Evolutionary conservation across 2,888 invertebrate species (phyloP), one percentile per base, ranked within the genome.

Genomic region (Calephelis perditalis): DNA sequence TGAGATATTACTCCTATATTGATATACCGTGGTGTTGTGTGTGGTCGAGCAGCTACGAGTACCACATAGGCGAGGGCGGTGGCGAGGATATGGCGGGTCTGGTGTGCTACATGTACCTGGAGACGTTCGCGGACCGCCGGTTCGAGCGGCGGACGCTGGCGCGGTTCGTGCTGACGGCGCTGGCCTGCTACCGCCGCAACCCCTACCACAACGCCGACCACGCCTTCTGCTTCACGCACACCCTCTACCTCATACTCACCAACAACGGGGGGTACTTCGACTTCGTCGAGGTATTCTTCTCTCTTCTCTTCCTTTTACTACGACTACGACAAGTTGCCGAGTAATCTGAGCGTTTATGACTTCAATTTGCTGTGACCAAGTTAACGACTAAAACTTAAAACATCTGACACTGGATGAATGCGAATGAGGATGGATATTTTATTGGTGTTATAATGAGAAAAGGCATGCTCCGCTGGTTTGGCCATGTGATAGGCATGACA

Each of bases 201-300:
- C 90, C 92, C 0, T 94, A 93, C 69, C 93, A 94, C 69, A 93
- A 93, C 73, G 92, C 92, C 2, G 92, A 92, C 59, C 94, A 94
- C 67, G 93, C 92, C 0, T 93, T 93, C 74, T 91, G 89, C 60
- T 93, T 93, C 59, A 88, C 91, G 0, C 93, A 94, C 72, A 92
- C 92, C 56, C 91, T 93, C 91, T 93, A 82, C 67, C 76, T 92
- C 63, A 91, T 93, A 44, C 72, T 93, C 26, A 71, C 70, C 35
- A 84, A 83, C 61, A 92, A 93, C 68, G 61, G 67, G 7, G 88
- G 85, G 2, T 73, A 78, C 63, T 92, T 92, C 68, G 84, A 86
- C 66, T 76, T 78, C 63, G 65, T 80, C 60, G 92, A 93, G 87
- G 92, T 92, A 12, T 26, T 26, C 26, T 2, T 26, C 26, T 26